Evolutionary conservation across 2,113 vertebrate species (phyloP).

Genomic region (Paradoxurus hermaphroditus): DNA sequence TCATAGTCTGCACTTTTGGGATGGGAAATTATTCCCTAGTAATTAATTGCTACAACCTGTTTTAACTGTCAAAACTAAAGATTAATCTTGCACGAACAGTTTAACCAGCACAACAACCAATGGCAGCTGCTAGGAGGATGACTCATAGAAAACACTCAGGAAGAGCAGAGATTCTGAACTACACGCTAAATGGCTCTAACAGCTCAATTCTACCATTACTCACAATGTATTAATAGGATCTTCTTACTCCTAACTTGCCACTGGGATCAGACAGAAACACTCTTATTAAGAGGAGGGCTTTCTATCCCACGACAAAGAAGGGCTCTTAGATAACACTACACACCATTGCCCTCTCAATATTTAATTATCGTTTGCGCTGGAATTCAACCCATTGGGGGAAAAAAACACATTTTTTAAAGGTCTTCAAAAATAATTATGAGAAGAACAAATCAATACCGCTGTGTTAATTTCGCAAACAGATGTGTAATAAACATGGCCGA

Average conservation of each 20-base stretch:
- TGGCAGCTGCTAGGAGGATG: conserved; percentile 8
- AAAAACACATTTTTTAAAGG: neutral
- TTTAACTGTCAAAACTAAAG: conserved; percentile 73
- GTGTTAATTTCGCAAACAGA: neutral
- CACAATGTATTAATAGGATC: conserved; percentile 32
- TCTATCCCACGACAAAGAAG: conserved; percentile 31
- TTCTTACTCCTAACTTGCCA: conserved; percentile 16
- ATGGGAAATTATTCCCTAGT: conserved; percentile 51
- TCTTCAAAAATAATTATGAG: conserved; percentile 32
- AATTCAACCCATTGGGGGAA: neutral
- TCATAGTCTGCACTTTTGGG: conserved; percentile 29
- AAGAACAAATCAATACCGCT: conserved; percentile 21
- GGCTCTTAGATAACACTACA: conserved; percentile 38
- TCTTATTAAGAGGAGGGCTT: conserved; percentile 45
- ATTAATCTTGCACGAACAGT: conserved; percentile 41
- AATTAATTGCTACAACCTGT: conserved; percentile 70
- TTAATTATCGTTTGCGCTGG: conserved; percentile 3
- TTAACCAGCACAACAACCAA: conserved; percentile 59
- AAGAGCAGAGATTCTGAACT: conserved; percentile 27
- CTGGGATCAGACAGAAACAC: neutral
- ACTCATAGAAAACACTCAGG: conserved; percentile 41
- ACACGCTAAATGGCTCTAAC: neutral
- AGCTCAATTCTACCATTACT: neutral
- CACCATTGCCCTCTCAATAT: neutral
- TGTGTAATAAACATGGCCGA: conserved; percentile 62